Percentiles rank a stretch among this genome's conserved stretches.
phyloP scores from a whole-genome alignment of 2,888 invertebrate genomes.

The Chrysopilus asiliformis region DNA sequence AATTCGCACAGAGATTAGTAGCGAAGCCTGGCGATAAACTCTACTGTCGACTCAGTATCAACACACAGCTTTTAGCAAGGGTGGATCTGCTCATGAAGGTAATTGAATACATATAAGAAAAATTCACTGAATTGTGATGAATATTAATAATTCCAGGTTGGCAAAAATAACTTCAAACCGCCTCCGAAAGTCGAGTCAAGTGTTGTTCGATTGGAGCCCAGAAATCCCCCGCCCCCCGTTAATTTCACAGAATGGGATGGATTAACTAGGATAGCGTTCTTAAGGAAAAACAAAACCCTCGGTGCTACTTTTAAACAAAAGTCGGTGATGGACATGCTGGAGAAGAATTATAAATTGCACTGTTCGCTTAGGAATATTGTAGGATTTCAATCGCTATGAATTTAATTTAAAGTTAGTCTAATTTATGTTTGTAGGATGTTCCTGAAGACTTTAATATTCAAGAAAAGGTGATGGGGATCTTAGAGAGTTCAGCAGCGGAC shows the following conservation, averaged over 20 bases:
- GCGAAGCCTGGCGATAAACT: slow-evolving; percentile 96
- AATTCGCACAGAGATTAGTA: slow-evolving; percentile 93
- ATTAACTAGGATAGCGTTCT: slow-evolving; percentile 84
- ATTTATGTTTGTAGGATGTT: slow-evolving; percentile 46
- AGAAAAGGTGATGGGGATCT: slow-evolving; percentile 58
- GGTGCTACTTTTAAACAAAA: slow-evolving; percentile 78
- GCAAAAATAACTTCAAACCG: slow-evolving; percentile 95
- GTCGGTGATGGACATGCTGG: slow-evolving; percentile 67
- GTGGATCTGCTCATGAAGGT: slow-evolving; percentile 96
- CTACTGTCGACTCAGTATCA: slow-evolving; percentile 90
- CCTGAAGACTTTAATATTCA: slow-evolving; percentile 72
- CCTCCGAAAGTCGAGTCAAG: slow-evolving; percentile 99
- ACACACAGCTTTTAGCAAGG: slow-evolving; percentile 87
- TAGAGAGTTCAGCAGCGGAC: slow-evolving; percentile 52
- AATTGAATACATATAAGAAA: too few species aligned
- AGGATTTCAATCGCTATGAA: slow-evolving; percentile 17
- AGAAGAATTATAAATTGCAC: slow-evolving; percentile 81
- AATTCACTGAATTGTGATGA: slow-evolving; percentile 6
- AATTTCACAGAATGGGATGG: slow-evolving; percentile 99
- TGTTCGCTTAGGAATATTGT: slow-evolving; percentile 78
- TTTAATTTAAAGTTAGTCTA: background rate
- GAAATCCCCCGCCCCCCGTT: slow-evolving; percentile 91
- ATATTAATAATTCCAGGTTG: slow-evolving; percentile 49
- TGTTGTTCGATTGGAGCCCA: slow-evolving; percentile 93
- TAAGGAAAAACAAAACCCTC: slow-evolving; percentile 93